Evolutionary conservation across 2,888 invertebrate genomes (phyloP).

Genomic region (Orchestes rusci): DNA sequence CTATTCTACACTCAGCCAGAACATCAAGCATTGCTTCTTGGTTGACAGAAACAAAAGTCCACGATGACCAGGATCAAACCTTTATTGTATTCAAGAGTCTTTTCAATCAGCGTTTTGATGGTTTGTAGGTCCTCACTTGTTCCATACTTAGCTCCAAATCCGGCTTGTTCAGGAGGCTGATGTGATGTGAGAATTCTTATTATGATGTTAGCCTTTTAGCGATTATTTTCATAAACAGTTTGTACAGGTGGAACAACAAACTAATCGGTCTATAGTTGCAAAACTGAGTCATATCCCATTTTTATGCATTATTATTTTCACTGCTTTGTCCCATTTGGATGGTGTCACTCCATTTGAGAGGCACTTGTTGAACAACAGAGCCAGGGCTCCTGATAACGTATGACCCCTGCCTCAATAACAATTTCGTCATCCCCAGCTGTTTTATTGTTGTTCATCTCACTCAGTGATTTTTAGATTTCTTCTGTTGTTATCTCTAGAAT

Average conservation of each 20-base stretch:
- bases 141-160: background rate
- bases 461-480: no score
- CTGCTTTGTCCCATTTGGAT: background rate
- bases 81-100: background rate
- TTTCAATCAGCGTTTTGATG: background rate
- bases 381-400: no score
- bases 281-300: background rate
- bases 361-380: background rate
- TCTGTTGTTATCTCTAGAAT: no score
- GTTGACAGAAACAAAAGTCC: background rate
- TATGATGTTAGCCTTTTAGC: no score
- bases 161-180: no score
- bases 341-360: background rate
- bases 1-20: background rate
- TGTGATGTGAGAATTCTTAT: no score
- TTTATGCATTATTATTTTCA: background rate
- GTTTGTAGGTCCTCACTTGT: background rate
- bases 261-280: background rate
- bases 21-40: background rate
- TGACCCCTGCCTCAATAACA: no score
- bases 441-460: no score
- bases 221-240: no score
- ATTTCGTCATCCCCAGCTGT: no score
- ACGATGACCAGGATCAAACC: background rate
- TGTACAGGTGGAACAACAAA: no score